Evolutionary conservation across 2,888 invertebrate species (phyloP).

Genomic region (Rhaphigaster nebulosa): DNA sequence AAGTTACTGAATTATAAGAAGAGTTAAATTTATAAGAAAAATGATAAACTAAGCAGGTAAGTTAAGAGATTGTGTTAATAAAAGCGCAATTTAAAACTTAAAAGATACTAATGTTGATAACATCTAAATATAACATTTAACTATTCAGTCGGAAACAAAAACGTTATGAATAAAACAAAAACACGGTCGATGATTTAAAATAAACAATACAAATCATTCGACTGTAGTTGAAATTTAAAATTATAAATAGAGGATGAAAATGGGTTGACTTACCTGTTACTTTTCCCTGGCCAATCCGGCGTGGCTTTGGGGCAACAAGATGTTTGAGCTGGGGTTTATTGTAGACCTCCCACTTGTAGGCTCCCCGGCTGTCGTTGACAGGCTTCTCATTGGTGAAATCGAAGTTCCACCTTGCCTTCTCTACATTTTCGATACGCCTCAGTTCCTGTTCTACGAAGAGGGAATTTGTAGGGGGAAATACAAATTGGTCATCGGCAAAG

Average conservation of each 20-base stretch:
- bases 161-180: not conserved
- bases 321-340: constrained; percentile 1
- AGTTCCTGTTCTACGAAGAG: constrained; percentile 2
- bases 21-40: no score
- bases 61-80: not conserved
- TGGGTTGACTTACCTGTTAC: not conserved
- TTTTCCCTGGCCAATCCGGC: constrained; percentile 2
- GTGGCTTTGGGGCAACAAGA: constrained; percentile 6
- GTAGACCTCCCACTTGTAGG: constrained; percentile 33
- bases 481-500: not conserved
- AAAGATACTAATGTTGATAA: not conserved
- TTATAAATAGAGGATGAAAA: not conserved
- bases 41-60: not conserved
- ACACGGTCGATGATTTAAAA: not conserved
- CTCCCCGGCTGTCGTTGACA: not conserved
- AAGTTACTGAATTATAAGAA: not conserved
- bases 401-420: constrained; percentile 33
- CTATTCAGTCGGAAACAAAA: not conserved
- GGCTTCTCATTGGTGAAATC: constrained; percentile 33
- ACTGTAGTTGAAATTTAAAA: not conserved
- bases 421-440: not conserved
- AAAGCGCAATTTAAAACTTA: not conserved
- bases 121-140: not conserved
- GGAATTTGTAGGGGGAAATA: not conserved
- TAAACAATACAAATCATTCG: no score